Evolutionary conservation across 2,797 vertebrate species (phyloP).

Genomic region (Acomys russatus): DNA sequence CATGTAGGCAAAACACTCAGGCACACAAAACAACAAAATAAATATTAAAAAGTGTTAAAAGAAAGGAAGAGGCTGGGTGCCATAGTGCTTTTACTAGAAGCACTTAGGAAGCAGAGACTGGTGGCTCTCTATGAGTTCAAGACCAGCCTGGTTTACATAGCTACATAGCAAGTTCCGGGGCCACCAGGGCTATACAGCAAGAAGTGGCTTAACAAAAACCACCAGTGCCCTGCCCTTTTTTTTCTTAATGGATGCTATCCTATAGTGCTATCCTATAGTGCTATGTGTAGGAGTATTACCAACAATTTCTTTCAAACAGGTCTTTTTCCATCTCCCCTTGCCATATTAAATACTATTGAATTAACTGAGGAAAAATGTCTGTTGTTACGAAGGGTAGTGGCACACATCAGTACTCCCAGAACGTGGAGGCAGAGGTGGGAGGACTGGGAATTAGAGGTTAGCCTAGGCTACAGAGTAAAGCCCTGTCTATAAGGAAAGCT

Average conservation of each 20-base stretch:
- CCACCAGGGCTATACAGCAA: background rate
- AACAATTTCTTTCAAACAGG: background rate
- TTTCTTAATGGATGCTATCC: background rate
- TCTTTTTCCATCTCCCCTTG: background rate
- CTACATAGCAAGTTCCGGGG: background rate
- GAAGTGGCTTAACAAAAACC: background rate
- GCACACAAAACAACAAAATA: background rate
- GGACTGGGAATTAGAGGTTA: background rate
- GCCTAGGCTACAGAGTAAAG: background rate
- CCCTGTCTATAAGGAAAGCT: background rate
- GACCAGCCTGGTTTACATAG: background rate
- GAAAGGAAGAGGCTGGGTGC: background rate
- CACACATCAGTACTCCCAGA: background rate
- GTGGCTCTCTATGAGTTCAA: background rate
- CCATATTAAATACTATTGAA: background rate
- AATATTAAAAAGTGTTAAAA: background rate
- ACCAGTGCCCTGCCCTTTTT: background rate
- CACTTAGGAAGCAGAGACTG: background rate
- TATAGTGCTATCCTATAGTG: background rate
- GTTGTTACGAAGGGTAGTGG: background rate
- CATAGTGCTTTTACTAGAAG: background rate
- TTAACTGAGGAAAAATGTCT: constrained; percentile 12
- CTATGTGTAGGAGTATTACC: constrained; percentile 16
- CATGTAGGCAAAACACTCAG: background rate
- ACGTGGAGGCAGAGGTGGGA: background rate